Evolutionary conservation across 2,797 vertebrate genomes (phyloP).

Genomic region (Tinamus major): DNA sequence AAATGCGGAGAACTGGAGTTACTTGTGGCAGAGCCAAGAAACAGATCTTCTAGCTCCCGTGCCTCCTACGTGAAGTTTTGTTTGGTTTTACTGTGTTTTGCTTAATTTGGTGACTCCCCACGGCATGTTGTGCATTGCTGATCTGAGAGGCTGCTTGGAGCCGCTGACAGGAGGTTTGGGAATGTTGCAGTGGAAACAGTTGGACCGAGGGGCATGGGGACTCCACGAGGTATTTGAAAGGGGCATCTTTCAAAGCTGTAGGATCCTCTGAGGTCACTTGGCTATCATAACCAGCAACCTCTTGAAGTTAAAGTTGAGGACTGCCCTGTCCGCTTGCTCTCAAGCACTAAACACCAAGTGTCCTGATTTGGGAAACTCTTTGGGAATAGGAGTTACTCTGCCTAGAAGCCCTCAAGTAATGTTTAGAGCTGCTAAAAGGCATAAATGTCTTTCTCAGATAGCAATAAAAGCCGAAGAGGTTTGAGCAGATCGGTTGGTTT

Average conservation of each 20-base stretch:
- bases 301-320: background rate
- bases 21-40: background rate
- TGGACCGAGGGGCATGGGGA: background rate
- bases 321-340: slow-evolving; percentile 21
- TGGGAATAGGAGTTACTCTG: background rate
- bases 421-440: background rate
- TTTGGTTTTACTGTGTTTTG: background rate
- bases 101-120: background rate
- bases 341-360: slow-evolving; percentile 19
- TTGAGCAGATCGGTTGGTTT: background rate
- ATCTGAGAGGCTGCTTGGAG: background rate
- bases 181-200: background rate
- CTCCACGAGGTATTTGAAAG: background rate
- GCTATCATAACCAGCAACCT: background rate
- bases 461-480: background rate
- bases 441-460: background rate
- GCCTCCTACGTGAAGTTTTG: background rate
- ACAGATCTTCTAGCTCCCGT: background rate
- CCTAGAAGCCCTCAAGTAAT: background rate
- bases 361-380: background rate
- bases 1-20: background rate
- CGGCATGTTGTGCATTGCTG: background rate
- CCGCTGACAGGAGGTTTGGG: background rate
- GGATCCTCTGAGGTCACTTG: background rate
- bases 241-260: background rate